Conservation (phyloP, 1,140 invertebrate species). For the Lordiphosa clarofinis region DNA sequence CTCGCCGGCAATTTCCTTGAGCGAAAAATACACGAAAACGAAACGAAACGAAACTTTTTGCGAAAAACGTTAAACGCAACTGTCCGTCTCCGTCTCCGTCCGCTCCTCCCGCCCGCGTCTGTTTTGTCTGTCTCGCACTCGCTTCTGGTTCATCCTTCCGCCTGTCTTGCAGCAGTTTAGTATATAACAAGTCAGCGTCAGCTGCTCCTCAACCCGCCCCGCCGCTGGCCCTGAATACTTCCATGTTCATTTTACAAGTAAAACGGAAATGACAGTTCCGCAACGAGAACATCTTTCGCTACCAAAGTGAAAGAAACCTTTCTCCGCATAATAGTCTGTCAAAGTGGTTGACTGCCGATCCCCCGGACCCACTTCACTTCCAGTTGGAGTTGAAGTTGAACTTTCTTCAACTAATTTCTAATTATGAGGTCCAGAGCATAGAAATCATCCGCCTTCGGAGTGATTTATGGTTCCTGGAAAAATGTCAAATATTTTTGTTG, state of each 20-base stretch:
- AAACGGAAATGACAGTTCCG: constrained; percentile 79
- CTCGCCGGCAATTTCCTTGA: constrained; percentile 18
- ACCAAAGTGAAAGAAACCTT: constrained; percentile 75
- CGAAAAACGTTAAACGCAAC: constrained; percentile 75
- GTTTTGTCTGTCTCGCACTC: constrained; percentile 31
- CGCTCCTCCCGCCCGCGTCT: constrained; percentile 23
- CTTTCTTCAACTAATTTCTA: constrained; percentile 70
- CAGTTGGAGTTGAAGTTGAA: constrained; percentile 19
- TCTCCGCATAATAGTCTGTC: constrained; percentile 76
- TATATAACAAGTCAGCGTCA: constrained; percentile 77
- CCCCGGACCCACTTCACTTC: constrained; percentile 4
- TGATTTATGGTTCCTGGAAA: constrained; percentile 75
- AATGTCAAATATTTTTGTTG: constrained; percentile 72
- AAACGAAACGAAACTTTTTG: constrained; percentile 61
- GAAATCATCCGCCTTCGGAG: constrained; percentile 49
- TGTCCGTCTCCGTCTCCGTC: constrained; percentile 29
- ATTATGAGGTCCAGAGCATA: constrained; percentile 62
- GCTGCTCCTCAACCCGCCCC: constrained; percentile 48
- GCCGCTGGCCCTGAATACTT: constrained; percentile 61
- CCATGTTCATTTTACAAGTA: constrained; percentile 78
- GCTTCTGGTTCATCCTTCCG: constrained; percentile 69
- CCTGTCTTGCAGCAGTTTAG: constrained; percentile 63
- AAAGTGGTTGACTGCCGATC: constrained; percentile 49
- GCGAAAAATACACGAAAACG: constrained; percentile 58
- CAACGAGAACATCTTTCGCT: constrained; percentile 72